These are phyloP conservation scores for Spongilla lacustris DNA, from an alignment of 37 sponge, comb jelly and placozoan species.

Conservation along the genomic window DNA sequence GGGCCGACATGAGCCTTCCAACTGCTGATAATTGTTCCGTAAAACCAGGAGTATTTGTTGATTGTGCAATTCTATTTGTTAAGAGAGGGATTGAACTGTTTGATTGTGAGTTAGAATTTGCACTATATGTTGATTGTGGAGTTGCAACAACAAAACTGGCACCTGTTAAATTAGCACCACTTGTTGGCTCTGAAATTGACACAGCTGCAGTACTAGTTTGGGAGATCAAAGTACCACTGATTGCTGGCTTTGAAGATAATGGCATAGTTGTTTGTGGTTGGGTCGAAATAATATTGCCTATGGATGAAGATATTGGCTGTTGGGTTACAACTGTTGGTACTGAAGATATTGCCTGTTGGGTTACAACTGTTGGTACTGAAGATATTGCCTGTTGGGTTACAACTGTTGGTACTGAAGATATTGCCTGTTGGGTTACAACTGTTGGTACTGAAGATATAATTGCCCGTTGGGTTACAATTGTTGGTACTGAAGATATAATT, in stretches of 20 bases:
- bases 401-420: too few relatives aligned
- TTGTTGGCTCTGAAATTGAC: neutral
- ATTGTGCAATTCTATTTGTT: neutral
- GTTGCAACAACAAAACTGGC: too few relatives aligned
- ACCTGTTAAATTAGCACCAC: neutral
- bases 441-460: too few relatives aligned
- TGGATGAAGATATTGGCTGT: neutral
- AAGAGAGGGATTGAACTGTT: neutral
- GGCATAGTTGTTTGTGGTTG: neutral
- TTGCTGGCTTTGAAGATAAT: neutral
- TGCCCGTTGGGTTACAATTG: too few relatives aligned
- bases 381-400: too few relatives aligned
- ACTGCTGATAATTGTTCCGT: neutral
- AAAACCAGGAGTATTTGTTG: neutral
- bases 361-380: too few relatives aligned
- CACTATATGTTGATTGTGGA: neutral
- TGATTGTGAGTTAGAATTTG: neutral
- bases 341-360: too few relatives aligned
- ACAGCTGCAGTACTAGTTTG: neutral
- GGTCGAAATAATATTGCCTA: neutral
- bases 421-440: too few relatives aligned
- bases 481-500: too few relatives aligned
- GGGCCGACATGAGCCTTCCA: neutral
- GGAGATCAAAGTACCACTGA: neutral
- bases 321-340: too few relatives aligned